Evolutionary conservation across 35 echinoderm and acorn worm species (phyloP).

Genomic region (Stichopus chloronotus): DNA sequence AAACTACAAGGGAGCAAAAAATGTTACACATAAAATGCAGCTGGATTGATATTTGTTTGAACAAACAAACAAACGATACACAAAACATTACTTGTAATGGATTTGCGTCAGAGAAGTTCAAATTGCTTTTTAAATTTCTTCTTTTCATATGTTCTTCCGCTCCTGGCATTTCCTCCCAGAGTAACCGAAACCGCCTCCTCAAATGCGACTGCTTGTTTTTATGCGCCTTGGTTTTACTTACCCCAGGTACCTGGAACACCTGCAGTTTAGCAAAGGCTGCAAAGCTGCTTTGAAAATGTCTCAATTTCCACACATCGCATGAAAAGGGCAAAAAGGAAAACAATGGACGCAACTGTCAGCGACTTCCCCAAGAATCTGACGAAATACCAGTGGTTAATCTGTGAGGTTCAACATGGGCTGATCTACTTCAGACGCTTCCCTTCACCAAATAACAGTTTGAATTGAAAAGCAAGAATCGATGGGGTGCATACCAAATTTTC

Average conservation of each 20-base stretch:
- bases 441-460: background rate
- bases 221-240: background rate
- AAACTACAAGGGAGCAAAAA: no score
- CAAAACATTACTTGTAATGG: no score
- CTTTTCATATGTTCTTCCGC: background rate
- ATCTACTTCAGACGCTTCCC: background rate
- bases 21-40: no score
- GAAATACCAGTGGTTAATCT: background rate
- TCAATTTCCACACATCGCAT: background rate
- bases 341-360: background rate
- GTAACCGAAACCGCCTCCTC: background rate
- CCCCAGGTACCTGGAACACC: background rate
- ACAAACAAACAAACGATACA: no score
- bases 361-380: background rate
- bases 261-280: background rate
- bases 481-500: background rate
- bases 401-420: background rate
- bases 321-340: background rate
- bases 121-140: background rate
- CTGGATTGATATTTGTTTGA: no score
- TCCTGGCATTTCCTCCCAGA: background rate
- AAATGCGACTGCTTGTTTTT: background rate
- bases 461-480: background rate
- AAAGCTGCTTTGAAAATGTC: background rate
- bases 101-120: background rate